phyloP scores from a whole-genome alignment of 2,888 invertebrate genomes.

The Palloptera scutellata region DNA sequence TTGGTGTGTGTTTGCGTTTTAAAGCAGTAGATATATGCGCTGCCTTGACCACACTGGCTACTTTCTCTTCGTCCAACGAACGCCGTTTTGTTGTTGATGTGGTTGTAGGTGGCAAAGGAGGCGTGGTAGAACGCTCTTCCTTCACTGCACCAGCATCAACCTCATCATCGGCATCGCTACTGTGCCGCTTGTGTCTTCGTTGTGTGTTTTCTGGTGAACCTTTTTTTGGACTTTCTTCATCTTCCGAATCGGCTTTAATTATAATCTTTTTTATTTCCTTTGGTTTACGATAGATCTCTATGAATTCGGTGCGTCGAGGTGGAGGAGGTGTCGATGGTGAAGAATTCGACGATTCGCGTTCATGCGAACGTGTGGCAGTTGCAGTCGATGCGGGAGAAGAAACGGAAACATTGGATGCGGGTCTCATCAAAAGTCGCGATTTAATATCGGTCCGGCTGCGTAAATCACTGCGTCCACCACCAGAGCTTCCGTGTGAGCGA shows the following conservation, averaged over 20 bases:
- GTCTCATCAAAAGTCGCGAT: constrained; percentile 18
- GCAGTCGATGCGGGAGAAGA: constrained; percentile 29
- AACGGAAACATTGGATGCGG: constrained; percentile 20
- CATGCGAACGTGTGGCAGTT: constrained; percentile 32
- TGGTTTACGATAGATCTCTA: constrained; percentile 53
- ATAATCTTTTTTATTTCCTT: constrained; percentile 61
- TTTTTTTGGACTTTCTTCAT: constrained; percentile 54
- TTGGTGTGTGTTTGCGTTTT: constrained; percentile 61
- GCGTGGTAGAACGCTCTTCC: constrained; percentile 56
- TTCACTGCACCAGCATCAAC: constrained; percentile 25
- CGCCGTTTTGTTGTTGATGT: constrained; percentile 18
- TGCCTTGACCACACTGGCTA: constrained; percentile 6
- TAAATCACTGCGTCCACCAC: constrained; percentile 27
- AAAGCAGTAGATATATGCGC: constrained; percentile 32
- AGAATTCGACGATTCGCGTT: constrained; percentile 50
- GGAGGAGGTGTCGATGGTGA: constrained; percentile 55
- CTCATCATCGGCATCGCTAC: constrained; percentile 26
- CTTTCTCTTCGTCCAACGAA: constrained; percentile 10
- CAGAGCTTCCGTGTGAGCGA: constrained; percentile 14
- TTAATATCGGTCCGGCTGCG: constrained; percentile 27
- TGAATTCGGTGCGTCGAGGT: constrained; percentile 48
- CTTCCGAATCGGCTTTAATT: constrained; percentile 66
- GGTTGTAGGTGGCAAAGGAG: constrained; percentile 50
- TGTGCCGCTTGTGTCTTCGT: constrained; percentile 28
- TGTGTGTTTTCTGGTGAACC: constrained; percentile 36